These are phyloP conservation scores for Chiloscyllium plagiosum DNA, from an alignment of 2,113 vertebrate genomes.

Conservation along the genomic window DNA sequence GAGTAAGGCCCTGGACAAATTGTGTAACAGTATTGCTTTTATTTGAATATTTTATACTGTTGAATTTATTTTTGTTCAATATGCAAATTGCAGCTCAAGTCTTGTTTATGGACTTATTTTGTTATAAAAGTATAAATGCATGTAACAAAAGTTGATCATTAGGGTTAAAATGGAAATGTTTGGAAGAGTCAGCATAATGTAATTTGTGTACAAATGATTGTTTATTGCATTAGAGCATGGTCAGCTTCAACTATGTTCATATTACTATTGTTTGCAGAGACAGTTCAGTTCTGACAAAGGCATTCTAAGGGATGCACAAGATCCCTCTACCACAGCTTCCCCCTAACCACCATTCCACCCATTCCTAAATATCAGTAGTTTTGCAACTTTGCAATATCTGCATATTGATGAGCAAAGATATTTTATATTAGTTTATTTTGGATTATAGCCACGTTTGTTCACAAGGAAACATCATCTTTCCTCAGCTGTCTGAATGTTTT, in stretches of 20 bases:
- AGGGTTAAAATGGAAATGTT: neutral
- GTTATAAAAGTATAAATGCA: conserved; percentile 10
- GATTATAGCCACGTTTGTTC: conserved; percentile 60
- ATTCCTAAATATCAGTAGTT: neutral
- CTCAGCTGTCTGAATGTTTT: conserved; percentile 63
- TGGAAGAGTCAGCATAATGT: neutral
- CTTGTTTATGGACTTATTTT: conserved; percentile 20
- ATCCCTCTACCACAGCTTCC: neutral
- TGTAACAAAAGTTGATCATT: conserved; percentile 17
- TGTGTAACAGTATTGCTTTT: neutral
- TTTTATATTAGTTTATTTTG: conserved; percentile 53
- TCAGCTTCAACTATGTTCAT: conserved; percentile 34
- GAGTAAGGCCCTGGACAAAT: neutral
- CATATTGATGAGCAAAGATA: conserved; percentile 43
- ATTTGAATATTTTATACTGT: neutral
- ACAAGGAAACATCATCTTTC: conserved; percentile 60
- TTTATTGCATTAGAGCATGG: conserved; percentile 40
- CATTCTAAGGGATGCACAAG: neutral
- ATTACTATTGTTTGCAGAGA: neutral
- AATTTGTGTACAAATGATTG: conserved; percentile 26
- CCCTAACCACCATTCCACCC: no score
- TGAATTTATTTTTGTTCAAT: neutral
- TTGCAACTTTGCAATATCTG: neutral
- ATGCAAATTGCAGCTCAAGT: neutral
- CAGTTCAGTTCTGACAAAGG: neutral